These are phyloP conservation scores for human DNA, from an alignment of 2,113 vertebrate genomes.

Conservation along the genomic window DNA sequence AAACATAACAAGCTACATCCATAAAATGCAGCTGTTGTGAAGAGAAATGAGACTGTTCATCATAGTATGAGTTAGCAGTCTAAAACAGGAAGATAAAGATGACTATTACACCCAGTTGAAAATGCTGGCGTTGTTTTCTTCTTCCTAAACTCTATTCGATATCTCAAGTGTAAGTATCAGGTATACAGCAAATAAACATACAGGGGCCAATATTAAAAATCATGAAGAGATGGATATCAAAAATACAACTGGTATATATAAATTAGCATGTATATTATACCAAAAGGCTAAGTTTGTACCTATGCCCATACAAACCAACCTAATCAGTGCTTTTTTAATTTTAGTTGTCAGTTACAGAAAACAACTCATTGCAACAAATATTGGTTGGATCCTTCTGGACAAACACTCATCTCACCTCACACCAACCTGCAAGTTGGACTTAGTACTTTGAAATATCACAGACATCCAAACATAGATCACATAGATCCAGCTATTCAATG, in stretches of 20 bases:
- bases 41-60: conserved; percentile 35
- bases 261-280: background rate
- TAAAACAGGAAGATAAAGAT: conserved; percentile 47
- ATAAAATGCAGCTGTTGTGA: conserved; percentile 58
- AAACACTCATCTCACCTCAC: background rate
- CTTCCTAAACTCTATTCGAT: conserved; percentile 12
- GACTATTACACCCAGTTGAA: background rate
- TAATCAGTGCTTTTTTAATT: background rate
- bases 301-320: background rate
- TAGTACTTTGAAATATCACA: background rate
- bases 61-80: background rate
- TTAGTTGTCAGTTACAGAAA: background rate
- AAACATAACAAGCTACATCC: conserved; percentile 55
- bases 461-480: background rate
- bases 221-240: background rate
- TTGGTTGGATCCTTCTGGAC: background rate
- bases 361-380: background rate
- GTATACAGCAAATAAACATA: background rate
- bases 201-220: background rate
- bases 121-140: background rate
- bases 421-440: background rate
- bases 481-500: background rate
- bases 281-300: background rate
- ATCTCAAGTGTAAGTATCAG: background rate
- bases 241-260: background rate